phyloP scores from a whole-genome alignment of 2,113 vertebrate genomes.

The Isichthys henryi region DNA sequence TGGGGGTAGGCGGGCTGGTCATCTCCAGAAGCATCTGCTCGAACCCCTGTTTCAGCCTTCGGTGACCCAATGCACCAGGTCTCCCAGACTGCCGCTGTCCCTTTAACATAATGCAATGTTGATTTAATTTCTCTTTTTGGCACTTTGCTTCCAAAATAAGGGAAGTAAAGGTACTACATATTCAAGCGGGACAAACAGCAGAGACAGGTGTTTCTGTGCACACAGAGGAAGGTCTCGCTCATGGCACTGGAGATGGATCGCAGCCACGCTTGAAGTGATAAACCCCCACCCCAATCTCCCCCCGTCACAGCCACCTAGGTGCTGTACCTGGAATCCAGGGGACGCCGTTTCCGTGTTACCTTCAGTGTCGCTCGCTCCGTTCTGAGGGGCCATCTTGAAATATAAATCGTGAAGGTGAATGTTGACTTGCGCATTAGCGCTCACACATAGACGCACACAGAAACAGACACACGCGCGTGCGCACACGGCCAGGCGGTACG shows the following conservation, averaged over 20 bases:
- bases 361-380: conserved; percentile 42
- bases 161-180: not conserved
- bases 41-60: not conserved
- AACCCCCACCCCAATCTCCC: not conserved
- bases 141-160: not conserved
- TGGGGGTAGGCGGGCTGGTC: not conserved
- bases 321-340: conserved; percentile 56
- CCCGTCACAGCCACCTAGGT: not conserved
- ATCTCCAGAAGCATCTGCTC: not conserved
- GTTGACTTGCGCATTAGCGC: not conserved
- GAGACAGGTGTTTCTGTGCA: not conserved
- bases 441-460: not conserved
- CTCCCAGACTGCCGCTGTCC: not conserved
- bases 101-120: not conserved
- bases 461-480: not conserved
- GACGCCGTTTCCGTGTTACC: conserved; percentile 39
- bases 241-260: not conserved
- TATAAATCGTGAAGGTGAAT: conserved; percentile 22
- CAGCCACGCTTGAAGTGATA: not conserved
- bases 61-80: not conserved
- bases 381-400: conserved; percentile 49
- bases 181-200: not conserved
- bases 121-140: not conserved
- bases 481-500: not conserved
- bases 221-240: not conserved